These are phyloP conservation scores for Cotesia chilonis DNA, from an alignment of 1,140 invertebrate species.

Conservation along the genomic window DNA sequence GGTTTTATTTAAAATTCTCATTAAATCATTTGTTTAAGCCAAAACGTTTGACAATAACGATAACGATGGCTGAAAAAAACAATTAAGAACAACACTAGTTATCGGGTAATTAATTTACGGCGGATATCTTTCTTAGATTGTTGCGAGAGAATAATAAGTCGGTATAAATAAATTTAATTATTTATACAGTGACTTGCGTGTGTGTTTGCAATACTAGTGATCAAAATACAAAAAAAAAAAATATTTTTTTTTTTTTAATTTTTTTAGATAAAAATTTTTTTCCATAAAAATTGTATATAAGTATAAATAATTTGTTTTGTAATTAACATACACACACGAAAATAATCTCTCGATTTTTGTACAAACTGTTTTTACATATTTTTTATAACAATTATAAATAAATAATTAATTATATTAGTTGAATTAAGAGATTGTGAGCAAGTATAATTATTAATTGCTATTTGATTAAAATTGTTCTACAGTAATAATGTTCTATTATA, in stretches of 20 bases:
- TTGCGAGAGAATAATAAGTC: slow-evolving; percentile 47
- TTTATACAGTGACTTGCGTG: too few species aligned
- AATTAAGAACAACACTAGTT: slow-evolving; percentile 13
- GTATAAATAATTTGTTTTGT: slow-evolving; percentile 58
- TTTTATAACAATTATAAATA: slow-evolving; percentile 26
- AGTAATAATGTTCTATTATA: slow-evolving; percentile 55
- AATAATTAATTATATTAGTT: slow-evolving; percentile 28
- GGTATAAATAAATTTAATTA: slow-evolving; percentile 12
- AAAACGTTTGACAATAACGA: slow-evolving; percentile 32
- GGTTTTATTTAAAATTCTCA: slow-evolving; percentile 41
- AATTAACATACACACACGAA: slow-evolving; percentile 49
- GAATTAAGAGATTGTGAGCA: slow-evolving; percentile 38
- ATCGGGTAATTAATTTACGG: slow-evolving; percentile 37
- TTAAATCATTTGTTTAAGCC: slow-evolving; percentile 45
- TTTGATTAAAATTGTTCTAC: slow-evolving; percentile 45
- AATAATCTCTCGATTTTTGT: slow-evolving; percentile 63
- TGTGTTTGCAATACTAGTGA: slow-evolving; percentile 40
- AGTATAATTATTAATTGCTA: slow-evolving; percentile 29
- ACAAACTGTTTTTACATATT: slow-evolving; percentile 65
- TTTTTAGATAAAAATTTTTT: slow-evolving; percentile 8
- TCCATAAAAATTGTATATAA: slow-evolving; percentile 21
- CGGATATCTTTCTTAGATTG: slow-evolving; percentile 48
- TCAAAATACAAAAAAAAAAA: slow-evolving; percentile 2
- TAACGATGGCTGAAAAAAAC: slow-evolving; percentile 11
- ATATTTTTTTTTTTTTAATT: slow-evolving; percentile 21